Conservation (phyloP, 2,888 invertebrate species). For the Drosophila neonasuta region DNA sequence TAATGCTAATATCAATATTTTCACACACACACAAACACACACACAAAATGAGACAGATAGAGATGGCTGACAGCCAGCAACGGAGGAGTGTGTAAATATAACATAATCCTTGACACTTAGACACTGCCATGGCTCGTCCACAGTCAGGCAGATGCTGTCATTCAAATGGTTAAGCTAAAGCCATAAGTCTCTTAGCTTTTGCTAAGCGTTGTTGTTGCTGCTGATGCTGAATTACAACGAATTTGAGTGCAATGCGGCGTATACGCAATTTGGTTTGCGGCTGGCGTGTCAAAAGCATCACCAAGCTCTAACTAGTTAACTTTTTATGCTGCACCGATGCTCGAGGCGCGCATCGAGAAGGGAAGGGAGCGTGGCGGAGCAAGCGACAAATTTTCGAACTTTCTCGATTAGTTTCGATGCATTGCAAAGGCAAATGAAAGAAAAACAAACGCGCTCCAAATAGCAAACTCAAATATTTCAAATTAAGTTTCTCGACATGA, state of each 20-base stretch:
- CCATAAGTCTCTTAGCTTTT: slow-evolving; percentile 31
- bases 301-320: slow-evolving; percentile 57
- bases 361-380: slow-evolving; percentile 1
- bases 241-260: slow-evolving; percentile 53
- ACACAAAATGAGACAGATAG: slow-evolving; percentile 26
- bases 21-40: slow-evolving; percentile 14
- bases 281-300: slow-evolving; percentile 47
- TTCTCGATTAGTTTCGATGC: slow-evolving; percentile 76
- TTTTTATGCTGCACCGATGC: slow-evolving; percentile 61
- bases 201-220: slow-evolving; percentile 4
- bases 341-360: slow-evolving; percentile 10
- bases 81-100: slow-evolving; percentile 59
- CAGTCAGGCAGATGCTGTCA: slow-evolving; percentile 29
- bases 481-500: slow-evolving; percentile 77
- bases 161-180: slow-evolving; percentile 47
- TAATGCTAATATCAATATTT: slow-evolving; percentile 61
- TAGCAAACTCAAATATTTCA: slow-evolving; percentile 77
- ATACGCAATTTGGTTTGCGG: slow-evolving; percentile 55
- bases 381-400: slow-evolving; percentile 73
- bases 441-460: slow-evolving; percentile 67
- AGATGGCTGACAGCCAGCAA: slow-evolving; percentile 20
- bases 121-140: slow-evolving; percentile 29
- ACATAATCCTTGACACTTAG: slow-evolving; percentile 75
- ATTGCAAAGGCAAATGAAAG: slow-evolving; percentile 55
- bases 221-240: slow-evolving; percentile 13